phyloP scores from a whole-genome alignment of 2,888 invertebrate genomes.

The Pinctada fucata region DNA sequence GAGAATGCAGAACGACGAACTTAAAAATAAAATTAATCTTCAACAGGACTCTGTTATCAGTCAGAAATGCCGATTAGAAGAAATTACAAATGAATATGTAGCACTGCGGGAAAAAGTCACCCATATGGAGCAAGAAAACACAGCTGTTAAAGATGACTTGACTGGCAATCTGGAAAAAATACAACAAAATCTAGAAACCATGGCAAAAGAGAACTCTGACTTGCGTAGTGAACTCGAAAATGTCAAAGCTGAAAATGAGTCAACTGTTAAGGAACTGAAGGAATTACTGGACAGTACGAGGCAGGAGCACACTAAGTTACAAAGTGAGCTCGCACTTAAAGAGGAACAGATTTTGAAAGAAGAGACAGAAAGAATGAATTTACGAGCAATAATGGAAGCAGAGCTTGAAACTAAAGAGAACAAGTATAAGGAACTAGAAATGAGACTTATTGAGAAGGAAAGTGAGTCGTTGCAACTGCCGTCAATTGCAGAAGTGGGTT shows the following conservation, averaged over 20 bases:
- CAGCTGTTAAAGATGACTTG: slow-evolving; percentile 6
- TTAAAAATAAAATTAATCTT: slow-evolving; percentile 57
- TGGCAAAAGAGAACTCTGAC: background rate
- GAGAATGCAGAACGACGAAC: slow-evolving; percentile 54
- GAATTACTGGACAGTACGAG: background rate
- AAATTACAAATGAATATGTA: slow-evolving; percentile 46
- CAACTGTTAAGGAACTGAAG: background rate
- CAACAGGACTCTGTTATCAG: slow-evolving; percentile 55
- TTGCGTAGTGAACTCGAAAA: background rate
- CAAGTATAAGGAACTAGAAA: background rate
- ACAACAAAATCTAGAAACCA: background rate
- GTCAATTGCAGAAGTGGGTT: background rate
- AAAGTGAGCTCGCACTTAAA: background rate
- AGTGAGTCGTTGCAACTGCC: background rate
- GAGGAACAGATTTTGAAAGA: background rate
- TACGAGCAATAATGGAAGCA: background rate
- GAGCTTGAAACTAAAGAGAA: background rate
- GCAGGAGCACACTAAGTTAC: background rate
- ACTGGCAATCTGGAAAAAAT: background rate
- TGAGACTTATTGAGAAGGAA: background rate
- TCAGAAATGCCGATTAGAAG: slow-evolving; percentile 46
- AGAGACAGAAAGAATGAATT: background rate
- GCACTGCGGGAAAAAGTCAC: slow-evolving; percentile 45
- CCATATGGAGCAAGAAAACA: slow-evolving; percentile 27
- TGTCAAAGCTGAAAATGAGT: background rate